These are phyloP conservation scores for Tympanuchus pallidicinctus DNA, from an alignment of 2,113 vertebrate genomes.

Conservation along the genomic window DNA sequence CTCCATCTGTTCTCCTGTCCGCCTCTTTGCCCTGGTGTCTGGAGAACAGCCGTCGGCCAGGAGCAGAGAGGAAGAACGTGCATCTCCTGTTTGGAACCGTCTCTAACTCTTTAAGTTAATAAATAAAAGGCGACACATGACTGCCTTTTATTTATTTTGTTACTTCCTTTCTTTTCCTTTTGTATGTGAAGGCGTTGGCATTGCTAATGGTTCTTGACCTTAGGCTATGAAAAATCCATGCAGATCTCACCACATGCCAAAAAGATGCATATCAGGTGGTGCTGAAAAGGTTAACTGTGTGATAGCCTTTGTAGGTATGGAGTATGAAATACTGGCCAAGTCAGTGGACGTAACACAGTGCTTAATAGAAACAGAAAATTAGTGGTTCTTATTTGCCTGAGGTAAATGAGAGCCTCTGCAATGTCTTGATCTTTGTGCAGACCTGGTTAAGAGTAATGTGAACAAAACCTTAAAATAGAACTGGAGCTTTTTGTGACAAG, in stretches of 20 bases:
- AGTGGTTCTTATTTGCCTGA: constrained; percentile 57
- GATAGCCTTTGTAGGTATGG: background rate
- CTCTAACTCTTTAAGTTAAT: too few species aligned
- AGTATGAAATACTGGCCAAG: constrained; percentile 19
- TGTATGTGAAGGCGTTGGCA: rapidly evolving
- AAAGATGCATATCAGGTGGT: background rate
- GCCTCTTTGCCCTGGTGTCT: rapidly evolving
- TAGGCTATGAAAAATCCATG: background rate
- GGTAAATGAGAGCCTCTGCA: constrained; percentile 52
- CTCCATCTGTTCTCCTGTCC: too few species aligned
- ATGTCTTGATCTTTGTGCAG: constrained; percentile 69
- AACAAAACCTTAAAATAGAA: constrained; percentile 64
- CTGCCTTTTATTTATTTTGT: background rate
- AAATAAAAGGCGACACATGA: too few species aligned
- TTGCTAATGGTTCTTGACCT: background rate
- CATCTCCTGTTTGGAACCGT: background rate
- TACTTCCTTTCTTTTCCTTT: background rate
- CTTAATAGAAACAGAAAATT: constrained; percentile 71
- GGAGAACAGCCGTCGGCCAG: rapidly evolving
- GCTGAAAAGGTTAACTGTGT: constrained; percentile 25
- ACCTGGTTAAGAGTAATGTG: constrained; percentile 34
- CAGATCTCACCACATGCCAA: background rate
- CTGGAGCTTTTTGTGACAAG: constrained; percentile 30
- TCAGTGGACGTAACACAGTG: background rate
- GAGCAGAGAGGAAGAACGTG: rapidly evolving